These are phyloP conservation scores for Eurystomus glaucurus DNA, from an alignment of 2,797 vertebrate genomes.

Conservation along the genomic window DNA sequence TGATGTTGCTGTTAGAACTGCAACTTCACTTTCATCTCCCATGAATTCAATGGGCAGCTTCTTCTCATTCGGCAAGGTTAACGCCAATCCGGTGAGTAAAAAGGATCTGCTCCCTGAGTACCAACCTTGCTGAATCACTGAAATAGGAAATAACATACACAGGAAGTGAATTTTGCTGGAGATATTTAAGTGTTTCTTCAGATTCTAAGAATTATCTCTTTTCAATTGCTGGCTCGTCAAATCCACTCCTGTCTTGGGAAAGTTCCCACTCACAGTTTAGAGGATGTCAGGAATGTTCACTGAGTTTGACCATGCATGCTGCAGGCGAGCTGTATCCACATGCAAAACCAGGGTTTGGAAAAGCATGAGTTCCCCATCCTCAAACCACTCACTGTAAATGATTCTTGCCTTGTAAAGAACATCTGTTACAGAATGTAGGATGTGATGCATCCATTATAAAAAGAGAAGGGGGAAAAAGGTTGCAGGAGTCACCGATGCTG, in stretches of 20 bases:
- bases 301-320: rapidly evolving
- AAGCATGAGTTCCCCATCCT: background rate
- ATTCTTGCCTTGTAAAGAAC: conserved; percentile 44
- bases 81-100: conserved; percentile 9
- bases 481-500: background rate
- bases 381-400: background rate
- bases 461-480: background rate
- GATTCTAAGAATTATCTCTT: background rate
- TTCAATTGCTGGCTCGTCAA: background rate
- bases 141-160: background rate
- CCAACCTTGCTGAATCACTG: background rate
- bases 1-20: conserved; percentile 18
- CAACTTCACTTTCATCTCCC: background rate
- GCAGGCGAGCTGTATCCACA: background rate
- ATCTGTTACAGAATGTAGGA: conserved; percentile 46
- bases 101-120: background rate
- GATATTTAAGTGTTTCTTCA: background rate
- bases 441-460: conserved; percentile 30
- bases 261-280: background rate
- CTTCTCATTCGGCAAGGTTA: background rate
- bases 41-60: conserved; percentile 11
- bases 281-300: background rate
- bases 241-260: background rate
- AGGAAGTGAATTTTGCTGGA: background rate
- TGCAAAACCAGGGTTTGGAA: background rate